These are phyloP conservation scores for Drosophila atroscutellata DNA, from an alignment of 2,888 invertebrate species.

Conservation along the genomic window DNA sequence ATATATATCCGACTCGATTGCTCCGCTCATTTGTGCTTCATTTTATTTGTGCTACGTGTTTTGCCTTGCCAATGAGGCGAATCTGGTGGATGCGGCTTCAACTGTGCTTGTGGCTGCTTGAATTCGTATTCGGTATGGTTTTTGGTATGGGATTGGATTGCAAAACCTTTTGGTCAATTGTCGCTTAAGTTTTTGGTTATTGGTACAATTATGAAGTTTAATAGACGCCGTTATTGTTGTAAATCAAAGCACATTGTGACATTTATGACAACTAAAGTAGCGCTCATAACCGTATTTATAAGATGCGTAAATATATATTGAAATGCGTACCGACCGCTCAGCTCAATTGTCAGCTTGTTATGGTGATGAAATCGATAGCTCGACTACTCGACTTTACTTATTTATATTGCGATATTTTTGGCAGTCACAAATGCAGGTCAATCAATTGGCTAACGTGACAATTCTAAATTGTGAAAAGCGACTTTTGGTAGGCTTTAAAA, in stretches of 20 bases:
- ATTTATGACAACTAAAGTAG: constrained; percentile 81
- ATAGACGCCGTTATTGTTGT: constrained; percentile 80
- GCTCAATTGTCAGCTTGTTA: constrained; percentile 41
- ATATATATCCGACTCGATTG: constrained; percentile 43
- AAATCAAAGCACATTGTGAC: constrained; percentile 82
- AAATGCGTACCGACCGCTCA: constrained; percentile 36
- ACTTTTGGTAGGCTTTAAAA: neutral
- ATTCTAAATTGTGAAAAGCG: constrained; percentile 4
- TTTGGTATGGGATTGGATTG: constrained; percentile 49
- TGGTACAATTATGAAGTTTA: constrained; percentile 80
- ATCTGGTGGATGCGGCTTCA: constrained; percentile 32
- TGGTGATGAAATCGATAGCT: constrained; percentile 66
- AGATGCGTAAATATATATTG: constrained; percentile 39
- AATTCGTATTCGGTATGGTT: constrained; percentile 31
- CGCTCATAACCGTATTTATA: constrained; percentile 77
- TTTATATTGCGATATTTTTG: constrained; percentile 33
- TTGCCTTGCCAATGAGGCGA: constrained; percentile 55
- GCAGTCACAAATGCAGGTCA: constrained; percentile 30
- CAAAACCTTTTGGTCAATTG: constrained; percentile 67
- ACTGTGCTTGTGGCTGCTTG: constrained; percentile 16
- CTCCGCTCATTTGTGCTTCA: constrained; percentile 70
- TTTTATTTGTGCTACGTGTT: constrained; percentile 76
- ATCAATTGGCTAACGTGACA: constrained; percentile 7
- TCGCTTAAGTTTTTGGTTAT: constrained; percentile 67
- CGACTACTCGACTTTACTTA: constrained; percentile 29